phyloP scores from a whole-genome alignment of 2,888 invertebrate genomes.

The Agrochola lychnidis region DNA sequence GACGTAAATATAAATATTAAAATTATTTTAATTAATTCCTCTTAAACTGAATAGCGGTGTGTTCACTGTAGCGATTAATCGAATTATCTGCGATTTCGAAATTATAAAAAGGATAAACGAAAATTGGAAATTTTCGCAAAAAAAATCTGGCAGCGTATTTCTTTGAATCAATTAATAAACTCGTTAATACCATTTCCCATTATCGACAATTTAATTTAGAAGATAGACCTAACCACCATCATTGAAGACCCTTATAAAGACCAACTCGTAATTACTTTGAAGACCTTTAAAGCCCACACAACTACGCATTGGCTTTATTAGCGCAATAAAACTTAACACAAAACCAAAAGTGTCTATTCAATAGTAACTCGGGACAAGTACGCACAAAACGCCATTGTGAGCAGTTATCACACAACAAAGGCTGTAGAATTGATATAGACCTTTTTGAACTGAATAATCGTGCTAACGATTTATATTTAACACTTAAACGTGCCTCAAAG shows the following conservation, averaged over 20 bases:
- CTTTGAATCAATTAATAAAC: conserved; percentile 4
- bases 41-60: conserved; percentile 5
- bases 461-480: conserved; percentile 34
- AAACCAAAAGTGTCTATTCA: conserved; percentile 59
- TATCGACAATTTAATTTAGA: neutral
- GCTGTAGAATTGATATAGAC: conserved; percentile 53
- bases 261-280: conserved; percentile 26
- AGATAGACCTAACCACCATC: neutral
- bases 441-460: conserved; percentile 59
- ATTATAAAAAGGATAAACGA: neutral
- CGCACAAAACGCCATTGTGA: conserved; percentile 61
- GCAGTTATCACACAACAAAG: conserved; percentile 59
- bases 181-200: neutral
- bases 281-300: conserved; percentile 18
- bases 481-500: neutral
- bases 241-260: conserved; percentile 6
- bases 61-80: conserved; percentile 31
- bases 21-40: conserved; percentile 22
- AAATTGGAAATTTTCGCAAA: neutral
- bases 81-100: conserved; percentile 9
- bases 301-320: conserved; percentile 49
- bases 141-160: neutral
- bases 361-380: conserved; percentile 44
- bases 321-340: conserved; percentile 57
- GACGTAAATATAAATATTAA: conserved; percentile 17